phyloP scores from a whole-genome alignment of 1,140 invertebrate genomes.

The Laupala kohalensis region DNA sequence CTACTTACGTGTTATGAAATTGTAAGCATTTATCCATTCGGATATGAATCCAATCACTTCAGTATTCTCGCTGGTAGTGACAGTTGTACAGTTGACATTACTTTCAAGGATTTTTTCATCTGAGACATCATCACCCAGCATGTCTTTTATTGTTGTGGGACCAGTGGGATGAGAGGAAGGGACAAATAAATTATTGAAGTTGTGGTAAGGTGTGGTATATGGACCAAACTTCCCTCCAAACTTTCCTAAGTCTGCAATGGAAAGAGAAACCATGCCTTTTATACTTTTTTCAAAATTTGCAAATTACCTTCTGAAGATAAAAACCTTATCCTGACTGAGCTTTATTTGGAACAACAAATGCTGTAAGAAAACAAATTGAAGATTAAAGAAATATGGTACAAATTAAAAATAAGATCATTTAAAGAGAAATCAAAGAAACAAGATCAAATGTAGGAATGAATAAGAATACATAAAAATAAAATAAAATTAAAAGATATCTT shows the following conservation, averaged over 20 bases:
- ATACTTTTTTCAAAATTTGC: neutral
- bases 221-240: constrained; percentile 4
- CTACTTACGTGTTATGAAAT: constrained; percentile 33
- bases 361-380: too few species aligned
- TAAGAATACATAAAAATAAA: too few species aligned
- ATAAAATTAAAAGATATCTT: too few species aligned
- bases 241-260: constrained; percentile 13
- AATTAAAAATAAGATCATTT: too few species aligned
- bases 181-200: neutral
- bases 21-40: constrained; percentile 38
- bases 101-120: constrained; percentile 11
- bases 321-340: too few species aligned
- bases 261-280: constrained; percentile 9
- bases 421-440: too few species aligned
- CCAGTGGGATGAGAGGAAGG: constrained; percentile 3
- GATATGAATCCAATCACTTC: constrained; percentile 36
- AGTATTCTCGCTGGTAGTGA: constrained; percentile 22
- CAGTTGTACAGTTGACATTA: constrained; percentile 23
- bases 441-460: too few species aligned
- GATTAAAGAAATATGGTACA: too few species aligned
- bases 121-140: constrained; percentile 14
- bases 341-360: too few species aligned
- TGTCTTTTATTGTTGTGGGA: constrained; percentile 15
- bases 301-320: too few species aligned
- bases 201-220: constrained; percentile 4